Conservation (phyloP, 2,797 vertebrate genomes). For the Rhinichthys osculus region DNA sequence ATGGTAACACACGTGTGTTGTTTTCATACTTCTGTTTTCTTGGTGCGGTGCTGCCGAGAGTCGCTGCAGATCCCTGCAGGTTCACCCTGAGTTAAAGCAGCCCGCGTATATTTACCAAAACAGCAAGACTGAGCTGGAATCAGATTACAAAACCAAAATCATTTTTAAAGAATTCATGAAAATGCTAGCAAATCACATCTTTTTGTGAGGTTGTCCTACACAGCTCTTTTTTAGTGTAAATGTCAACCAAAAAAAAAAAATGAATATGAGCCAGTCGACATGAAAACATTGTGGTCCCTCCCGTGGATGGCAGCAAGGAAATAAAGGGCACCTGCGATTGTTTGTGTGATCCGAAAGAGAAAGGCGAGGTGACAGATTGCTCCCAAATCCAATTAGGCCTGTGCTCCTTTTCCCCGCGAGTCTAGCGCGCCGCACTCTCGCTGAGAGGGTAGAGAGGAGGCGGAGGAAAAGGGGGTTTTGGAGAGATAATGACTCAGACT, state of each 20-base stretch:
- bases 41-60: conserved; percentile 15
- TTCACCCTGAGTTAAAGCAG: conserved; percentile 32
- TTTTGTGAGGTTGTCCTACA: neutral
- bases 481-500: conserved; percentile 50
- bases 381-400: conserved; percentile 56
- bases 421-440: conserved; percentile 1
- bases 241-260: neutral
- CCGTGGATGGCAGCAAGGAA: conserved; percentile 9
- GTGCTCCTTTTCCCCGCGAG: conserved; percentile 45
- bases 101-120: conserved; percentile 32
- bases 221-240: conserved; percentile 13
- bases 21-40: conserved; percentile 44
- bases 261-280: neutral
- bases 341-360: conserved; percentile 31
- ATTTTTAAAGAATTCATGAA: neutral
- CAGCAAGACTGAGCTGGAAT: conserved; percentile 9
- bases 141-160: neutral
- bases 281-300: neutral
- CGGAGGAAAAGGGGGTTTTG: conserved; percentile 1
- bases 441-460: conserved; percentile 29
- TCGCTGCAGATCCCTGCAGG: conserved; percentile 46
- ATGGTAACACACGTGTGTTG: conserved; percentile 41
- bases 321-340: conserved; percentile 43
- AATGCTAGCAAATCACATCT: neutral
- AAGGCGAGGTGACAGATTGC: conserved; percentile 41